Percentiles rank a stretch among this genome's conserved stretches.
These are phyloP conservation scores for Yasuhikotakia modesta DNA, from an alignment of 2,797 vertebrate species.

Conservation along the genomic window DNA sequence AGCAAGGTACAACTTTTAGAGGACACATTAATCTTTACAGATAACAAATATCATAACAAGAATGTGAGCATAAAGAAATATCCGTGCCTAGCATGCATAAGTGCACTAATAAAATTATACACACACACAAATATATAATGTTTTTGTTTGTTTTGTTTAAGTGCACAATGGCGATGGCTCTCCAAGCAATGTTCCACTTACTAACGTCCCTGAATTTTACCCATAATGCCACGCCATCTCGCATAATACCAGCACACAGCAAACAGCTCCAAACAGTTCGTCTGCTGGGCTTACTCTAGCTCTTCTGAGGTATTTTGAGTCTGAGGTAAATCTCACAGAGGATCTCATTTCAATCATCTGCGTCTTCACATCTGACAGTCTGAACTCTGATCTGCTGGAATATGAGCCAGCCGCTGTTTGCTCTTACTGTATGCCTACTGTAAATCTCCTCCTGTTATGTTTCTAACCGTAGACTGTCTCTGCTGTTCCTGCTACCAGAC, in stretches of 20 bases:
- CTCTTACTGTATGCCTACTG: conserved; percentile 10
- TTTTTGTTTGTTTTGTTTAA: no score
- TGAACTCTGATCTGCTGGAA: neutral
- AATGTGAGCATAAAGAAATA: no score
- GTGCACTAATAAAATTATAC: no score
- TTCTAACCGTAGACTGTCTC: neutral
- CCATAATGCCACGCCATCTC: conserved; percentile 1
- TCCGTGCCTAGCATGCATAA: no score
- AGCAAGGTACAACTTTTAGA: neutral
- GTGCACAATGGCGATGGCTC: neutral
- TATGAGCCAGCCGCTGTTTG: conserved; percentile 22
- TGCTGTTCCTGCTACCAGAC: no score
- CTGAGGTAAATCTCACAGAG: conserved; percentile 3
- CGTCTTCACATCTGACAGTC: neutral
- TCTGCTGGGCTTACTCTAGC: conserved; percentile 1
- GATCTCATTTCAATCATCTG: neutral
- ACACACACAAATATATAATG: no score
- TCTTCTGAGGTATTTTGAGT: neutral
- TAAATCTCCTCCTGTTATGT: conserved; percentile 42
- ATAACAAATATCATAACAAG: neutral
- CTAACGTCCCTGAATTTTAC: neutral
- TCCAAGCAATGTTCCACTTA: neutral
- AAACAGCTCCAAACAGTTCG: neutral
- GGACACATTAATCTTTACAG: neutral
- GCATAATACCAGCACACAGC: neutral